Evolutionary conservation across 2,888 invertebrate species (phyloP).

Genomic region (Drepana falcataria): DNA sequence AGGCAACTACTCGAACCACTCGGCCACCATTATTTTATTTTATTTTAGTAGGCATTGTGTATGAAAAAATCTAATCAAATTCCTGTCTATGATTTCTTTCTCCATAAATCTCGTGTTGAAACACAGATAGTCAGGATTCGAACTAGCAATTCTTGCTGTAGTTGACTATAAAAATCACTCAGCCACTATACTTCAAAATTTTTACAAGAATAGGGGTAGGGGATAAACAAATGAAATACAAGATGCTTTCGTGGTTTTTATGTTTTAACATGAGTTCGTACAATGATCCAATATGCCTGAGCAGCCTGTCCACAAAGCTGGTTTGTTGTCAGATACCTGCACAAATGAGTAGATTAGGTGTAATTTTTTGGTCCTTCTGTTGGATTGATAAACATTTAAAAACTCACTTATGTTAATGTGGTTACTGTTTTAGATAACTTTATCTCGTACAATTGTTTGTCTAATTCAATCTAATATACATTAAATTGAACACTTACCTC

Average conservation of each 20-base stretch:
- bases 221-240: constrained; percentile 41
- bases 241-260: constrained; percentile 62
- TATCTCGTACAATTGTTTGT: constrained; percentile 40
- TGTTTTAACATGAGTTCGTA: constrained; percentile 75
- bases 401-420: constrained; percentile 47
- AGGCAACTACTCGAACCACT: no score
- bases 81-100: no score
- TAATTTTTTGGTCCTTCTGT: constrained; percentile 70
- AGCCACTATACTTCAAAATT: no score
- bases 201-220: no score
- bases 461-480: constrained; percentile 69
- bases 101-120: no score
- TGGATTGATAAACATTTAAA: constrained; percentile 57
- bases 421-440: constrained; percentile 43
- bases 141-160: no score
- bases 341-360: constrained; percentile 42
- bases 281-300: constrained; percentile 73
- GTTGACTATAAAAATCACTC: no score
- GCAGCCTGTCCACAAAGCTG: constrained; percentile 61
- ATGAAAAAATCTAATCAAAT: no score
- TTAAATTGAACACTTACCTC: constrained; percentile 74
- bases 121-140: no score
- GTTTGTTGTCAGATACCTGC: constrained; percentile 39
- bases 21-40: no score
- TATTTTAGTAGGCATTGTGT: no score